A percentile compares a stretch with the other conserved stretches of the same genome.
These are phyloP conservation scores for Biston stratarius DNA, from an alignment of 2,888 invertebrate species.

Conservation along the genomic window DNA sequence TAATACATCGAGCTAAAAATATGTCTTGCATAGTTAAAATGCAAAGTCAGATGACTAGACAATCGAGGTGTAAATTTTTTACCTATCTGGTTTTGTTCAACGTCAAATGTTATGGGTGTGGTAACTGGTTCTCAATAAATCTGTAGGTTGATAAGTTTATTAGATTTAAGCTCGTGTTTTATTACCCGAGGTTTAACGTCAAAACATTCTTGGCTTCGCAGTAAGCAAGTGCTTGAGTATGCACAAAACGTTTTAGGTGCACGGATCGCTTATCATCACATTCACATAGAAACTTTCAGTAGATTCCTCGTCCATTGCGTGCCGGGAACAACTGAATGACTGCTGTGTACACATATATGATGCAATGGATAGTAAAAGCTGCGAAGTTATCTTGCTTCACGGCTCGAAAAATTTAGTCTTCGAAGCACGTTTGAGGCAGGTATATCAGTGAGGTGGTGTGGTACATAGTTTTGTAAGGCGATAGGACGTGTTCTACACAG, in stretches of 20 bases:
- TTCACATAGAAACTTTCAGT: conserved; percentile 38
- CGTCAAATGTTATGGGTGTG: conserved; percentile 32
- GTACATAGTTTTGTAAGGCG: conserved; percentile 66
- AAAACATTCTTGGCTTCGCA: conserved; percentile 27
- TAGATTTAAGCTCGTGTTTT: conserved; percentile 22
- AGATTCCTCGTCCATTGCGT: conserved; percentile 13
- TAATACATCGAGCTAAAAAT: conserved; percentile 9
- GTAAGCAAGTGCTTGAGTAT: conserved; percentile 38
- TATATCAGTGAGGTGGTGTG: conserved; percentile 52
- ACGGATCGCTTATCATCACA: conserved; percentile 33
- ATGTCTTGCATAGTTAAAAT: conserved; percentile 5
- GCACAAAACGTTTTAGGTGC: conserved; percentile 37
- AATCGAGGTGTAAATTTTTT: conserved; percentile 29
- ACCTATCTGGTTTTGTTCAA: conserved; percentile 24
- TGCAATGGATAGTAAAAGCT: conserved; percentile 42
- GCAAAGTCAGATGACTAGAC: conserved; percentile 22
- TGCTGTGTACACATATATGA: conserved; percentile 40
- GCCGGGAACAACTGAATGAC: conserved; percentile 34
- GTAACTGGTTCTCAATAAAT: conserved; percentile 33
- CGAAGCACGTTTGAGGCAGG: conserved; percentile 59
- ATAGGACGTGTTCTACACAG: conserved; percentile 59
- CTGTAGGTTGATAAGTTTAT: conserved; percentile 24
- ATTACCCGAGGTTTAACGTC: conserved; percentile 24
- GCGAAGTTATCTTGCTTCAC: conserved; percentile 31
- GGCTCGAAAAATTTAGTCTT: conserved; percentile 50